Conservation (phyloP, 2,113 vertebrate genomes). For the Syngnathus floridae region DNA sequence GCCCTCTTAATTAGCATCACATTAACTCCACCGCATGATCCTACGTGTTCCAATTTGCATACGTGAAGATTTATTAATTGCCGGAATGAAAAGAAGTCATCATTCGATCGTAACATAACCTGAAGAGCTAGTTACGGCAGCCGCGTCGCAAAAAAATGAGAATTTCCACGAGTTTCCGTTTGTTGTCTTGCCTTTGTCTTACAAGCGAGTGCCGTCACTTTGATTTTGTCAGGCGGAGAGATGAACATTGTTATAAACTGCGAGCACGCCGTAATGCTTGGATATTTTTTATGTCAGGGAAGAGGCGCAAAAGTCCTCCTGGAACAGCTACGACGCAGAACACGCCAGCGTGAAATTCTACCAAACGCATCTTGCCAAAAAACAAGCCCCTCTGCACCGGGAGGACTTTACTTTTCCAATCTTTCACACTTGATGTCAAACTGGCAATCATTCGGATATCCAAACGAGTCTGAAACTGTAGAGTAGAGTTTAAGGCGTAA, state of each 20-base stretch:
- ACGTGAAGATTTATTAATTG: constrained; percentile 9
- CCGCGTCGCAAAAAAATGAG: background rate
- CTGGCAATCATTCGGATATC: background rate
- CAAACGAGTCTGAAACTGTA: background rate
- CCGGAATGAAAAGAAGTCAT: background rate
- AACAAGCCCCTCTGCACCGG: background rate
- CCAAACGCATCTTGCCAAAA: background rate
- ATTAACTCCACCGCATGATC: constrained; percentile 7
- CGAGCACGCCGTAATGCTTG: background rate
- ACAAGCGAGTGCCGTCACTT: background rate
- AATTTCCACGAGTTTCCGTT: background rate
- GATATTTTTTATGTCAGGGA: background rate
- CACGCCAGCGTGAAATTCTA: background rate
- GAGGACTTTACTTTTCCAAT: background rate
- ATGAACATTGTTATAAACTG: background rate
- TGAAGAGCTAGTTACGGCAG: background rate
- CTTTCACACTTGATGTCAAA: background rate
- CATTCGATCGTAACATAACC: background rate
- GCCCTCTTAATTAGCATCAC: constrained; percentile 11
- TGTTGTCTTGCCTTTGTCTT: background rate
- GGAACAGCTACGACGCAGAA: background rate
- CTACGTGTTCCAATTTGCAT: constrained; percentile 2
- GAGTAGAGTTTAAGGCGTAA: background rate
- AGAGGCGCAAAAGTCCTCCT: background rate
- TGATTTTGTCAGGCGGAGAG: background rate